These are phyloP conservation scores for Microtus agrestis DNA, from an alignment of 2,797 vertebrate genomes.

Conservation along the genomic window DNA sequence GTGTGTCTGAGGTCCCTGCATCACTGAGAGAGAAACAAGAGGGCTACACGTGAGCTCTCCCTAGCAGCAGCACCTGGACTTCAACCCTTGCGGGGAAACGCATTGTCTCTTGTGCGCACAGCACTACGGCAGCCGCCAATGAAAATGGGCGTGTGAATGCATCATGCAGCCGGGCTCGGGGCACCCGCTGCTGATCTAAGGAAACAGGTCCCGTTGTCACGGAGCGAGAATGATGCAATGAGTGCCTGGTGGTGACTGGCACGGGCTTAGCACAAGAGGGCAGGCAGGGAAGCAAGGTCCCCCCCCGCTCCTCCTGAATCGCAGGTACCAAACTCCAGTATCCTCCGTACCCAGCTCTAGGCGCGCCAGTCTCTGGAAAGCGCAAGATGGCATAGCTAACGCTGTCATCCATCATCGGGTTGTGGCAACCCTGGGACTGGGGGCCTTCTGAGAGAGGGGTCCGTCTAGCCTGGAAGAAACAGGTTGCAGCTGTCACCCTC, in stretches of 20 bases:
- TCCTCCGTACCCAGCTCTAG: slow-evolving; percentile 23
- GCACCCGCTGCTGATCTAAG: neutral
- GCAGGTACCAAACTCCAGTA: neutral
- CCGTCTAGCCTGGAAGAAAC: slow-evolving; percentile 66
- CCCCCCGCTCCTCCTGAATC: neutral
- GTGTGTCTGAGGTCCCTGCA: neutral
- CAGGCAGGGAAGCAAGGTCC: accelerated
- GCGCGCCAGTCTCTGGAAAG: slow-evolving; percentile 37
- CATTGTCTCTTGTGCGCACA: no score
- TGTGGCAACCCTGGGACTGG: slow-evolving; percentile 73
- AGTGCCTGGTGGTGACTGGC: neutral
- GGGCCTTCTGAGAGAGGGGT: neutral
- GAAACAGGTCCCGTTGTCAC: neutral
- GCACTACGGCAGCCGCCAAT: neutral
- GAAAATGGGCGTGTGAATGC: neutral
- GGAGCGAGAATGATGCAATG: neutral
- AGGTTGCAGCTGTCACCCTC: neutral
- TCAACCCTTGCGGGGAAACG: neutral
- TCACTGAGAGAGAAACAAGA: neutral
- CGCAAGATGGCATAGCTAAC: slow-evolving; percentile 57
- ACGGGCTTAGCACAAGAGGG: neutral
- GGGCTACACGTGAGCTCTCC: neutral
- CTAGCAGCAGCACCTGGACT: neutral
- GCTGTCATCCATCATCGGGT: slow-evolving; percentile 60
- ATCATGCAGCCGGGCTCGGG: neutral